phyloP scores from a whole-genome alignment of 2,797 vertebrate species.

The Aselliscus stoliczkanus region DNA sequence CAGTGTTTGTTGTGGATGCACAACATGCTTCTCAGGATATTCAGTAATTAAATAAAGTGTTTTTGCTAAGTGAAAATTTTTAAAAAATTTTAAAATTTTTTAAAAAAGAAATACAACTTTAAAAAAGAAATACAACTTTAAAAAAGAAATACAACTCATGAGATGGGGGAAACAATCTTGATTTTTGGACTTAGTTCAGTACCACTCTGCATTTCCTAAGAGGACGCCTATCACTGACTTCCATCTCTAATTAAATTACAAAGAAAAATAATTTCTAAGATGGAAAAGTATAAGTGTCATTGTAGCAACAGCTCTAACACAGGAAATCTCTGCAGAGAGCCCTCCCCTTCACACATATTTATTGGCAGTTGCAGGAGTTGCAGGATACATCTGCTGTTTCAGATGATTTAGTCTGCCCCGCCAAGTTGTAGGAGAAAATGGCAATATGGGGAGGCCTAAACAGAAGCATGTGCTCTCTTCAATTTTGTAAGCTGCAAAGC shows the following conservation, averaged over 20 bases:
- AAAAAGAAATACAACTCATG: not conserved
- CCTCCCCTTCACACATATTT: not conserved
- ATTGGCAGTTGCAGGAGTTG: not conserved
- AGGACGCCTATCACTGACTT: not conserved
- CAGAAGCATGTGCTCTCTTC: not conserved
- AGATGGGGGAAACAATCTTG: not conserved
- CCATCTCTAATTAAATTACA: not conserved
- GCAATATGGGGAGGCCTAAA: not conserved
- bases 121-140: not conserved
- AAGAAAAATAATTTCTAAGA: not conserved
- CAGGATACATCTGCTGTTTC: not conserved
- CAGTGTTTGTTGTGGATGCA: not conserved
- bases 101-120: not conserved
- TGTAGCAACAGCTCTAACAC: not conserved
- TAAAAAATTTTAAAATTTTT: too few species aligned
- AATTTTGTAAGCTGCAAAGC: not conserved
- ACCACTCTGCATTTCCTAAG: not conserved
- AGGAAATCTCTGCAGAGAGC: not conserved
- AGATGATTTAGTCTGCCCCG: not conserved
- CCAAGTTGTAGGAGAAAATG: not conserved
- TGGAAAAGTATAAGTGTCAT: not conserved
- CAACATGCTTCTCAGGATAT: not conserved
- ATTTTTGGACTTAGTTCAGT: not conserved
- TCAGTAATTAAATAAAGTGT: not conserved
- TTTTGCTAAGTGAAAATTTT: not conserved